Evolutionary conservation across 2,888 invertebrate genomes (phyloP), one percentile per base, ranked within the genome.

Genomic region (Macaria notata): DNA sequence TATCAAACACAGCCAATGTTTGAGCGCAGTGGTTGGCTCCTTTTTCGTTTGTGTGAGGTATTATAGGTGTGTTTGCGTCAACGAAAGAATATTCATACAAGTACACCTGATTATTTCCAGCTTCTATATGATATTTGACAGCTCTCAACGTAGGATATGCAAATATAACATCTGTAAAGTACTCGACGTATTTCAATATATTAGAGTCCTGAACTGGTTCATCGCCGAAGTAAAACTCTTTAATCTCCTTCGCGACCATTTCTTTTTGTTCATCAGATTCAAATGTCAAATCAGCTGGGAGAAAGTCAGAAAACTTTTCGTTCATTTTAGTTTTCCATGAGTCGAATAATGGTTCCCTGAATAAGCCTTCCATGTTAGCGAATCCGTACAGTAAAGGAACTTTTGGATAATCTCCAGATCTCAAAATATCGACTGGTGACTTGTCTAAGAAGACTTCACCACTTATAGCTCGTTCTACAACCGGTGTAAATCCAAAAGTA

Each of bases 331-430:
- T 4, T 53, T 71, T 76, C 78, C 78, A 79, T 0, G 31, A 0
- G 2, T 78, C 70, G 54, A 80, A 83, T 0, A 64, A 33, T 0
- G 44, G 31, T 9, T 76, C 31, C 8, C 78, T 69, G 0, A 78
- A 4, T 29, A 77, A 56, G 3, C 83, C 83, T 66, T 84, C 83
- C 82, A 78, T 81, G n/a, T 76, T 71, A 6, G 77, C 54, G 64
- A 83, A 78, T 3, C 84, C 84, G 47, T 76, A 74, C 3, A 84
- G 59, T 46, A 79, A 60, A 0, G 83, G 84, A 3, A 79, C 50
- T 61, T 78, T 79, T 33, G 62, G 64, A 42, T 70, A 77, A 4
- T 65, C 52, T 4, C 73, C 72, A n/a, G 59, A 62, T 48, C 69
- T 72, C 29, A 83, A 51, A 55, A 82, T 79, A 53, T 58, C 73